phyloP scores from a whole-genome alignment of 2,888 invertebrate genomes.

The Incurvaria masculella region DNA sequence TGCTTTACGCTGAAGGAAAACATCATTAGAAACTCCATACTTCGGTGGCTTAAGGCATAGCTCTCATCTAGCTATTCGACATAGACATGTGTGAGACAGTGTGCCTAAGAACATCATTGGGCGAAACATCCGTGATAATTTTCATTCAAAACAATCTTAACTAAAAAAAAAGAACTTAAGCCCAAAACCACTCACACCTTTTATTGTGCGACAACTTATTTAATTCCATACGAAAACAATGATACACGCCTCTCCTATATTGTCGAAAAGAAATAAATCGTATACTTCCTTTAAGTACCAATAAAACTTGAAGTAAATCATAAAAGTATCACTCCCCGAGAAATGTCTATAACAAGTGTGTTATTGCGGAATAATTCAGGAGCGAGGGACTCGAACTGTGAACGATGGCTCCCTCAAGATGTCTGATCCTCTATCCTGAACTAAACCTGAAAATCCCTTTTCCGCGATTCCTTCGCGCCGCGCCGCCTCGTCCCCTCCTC shows the following conservation, averaged over 20 bases:
- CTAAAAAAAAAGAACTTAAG: too few species aligned
- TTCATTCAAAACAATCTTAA: too few species aligned
- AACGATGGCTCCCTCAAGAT: constrained; percentile 51
- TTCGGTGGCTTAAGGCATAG: too few species aligned
- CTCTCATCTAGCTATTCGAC: too few species aligned
- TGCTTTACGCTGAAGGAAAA: too few species aligned
- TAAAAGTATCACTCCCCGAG: constrained; percentile 54
- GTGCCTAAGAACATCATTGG: too few species aligned
- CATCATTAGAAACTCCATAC: too few species aligned
- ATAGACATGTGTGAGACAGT: too few species aligned
- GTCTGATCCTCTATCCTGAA: constrained; percentile 22
- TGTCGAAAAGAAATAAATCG: constrained; percentile 52
- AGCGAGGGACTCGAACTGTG: constrained; percentile 42
- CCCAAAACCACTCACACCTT: too few species aligned
- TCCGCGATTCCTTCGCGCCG: not conserved
- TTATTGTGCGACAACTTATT: too few species aligned
- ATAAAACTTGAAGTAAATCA: constrained; percentile 58
- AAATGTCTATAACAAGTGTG: constrained; percentile 57
- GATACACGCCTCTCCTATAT: constrained; percentile 51
- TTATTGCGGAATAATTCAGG: constrained; percentile 57
- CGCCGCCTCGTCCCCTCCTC: too few species aligned
- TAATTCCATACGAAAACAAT: constrained; percentile 46
- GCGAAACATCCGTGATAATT: too few species aligned
- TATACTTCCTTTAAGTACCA: constrained; percentile 56
- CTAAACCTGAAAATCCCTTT: constrained; percentile 39